These are phyloP conservation scores for Centrocercus urophasianus DNA, from an alignment of 2,113 vertebrate species.

Conservation along the genomic window DNA sequence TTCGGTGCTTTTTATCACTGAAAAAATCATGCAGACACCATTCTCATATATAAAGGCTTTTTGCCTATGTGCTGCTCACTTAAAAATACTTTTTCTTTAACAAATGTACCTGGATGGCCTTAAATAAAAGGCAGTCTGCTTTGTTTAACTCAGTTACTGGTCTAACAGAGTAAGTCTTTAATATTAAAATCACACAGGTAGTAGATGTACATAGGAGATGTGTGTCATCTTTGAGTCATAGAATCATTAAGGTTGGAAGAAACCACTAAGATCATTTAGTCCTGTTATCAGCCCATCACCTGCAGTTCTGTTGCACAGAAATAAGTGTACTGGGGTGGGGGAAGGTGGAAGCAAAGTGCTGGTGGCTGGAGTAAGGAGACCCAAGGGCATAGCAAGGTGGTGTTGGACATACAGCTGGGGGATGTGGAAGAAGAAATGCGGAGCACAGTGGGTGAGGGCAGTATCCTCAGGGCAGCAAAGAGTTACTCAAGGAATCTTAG, in stretches of 20 bases:
- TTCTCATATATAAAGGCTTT: accelerated
- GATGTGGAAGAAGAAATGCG: not conserved
- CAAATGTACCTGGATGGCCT: not conserved
- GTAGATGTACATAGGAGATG: not conserved
- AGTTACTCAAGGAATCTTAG: not conserved
- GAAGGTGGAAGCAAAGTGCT: not conserved
- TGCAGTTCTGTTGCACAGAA: not conserved
- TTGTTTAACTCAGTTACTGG: not conserved
- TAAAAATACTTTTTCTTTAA: not conserved
- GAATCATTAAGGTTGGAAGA: too few relatives aligned
- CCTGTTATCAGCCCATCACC: too few relatives aligned
- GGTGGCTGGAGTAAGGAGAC: not conserved
- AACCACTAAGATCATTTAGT: too few relatives aligned
- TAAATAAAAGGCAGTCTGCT: not conserved
- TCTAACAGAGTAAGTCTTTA: not conserved
- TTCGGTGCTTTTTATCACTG: not conserved
- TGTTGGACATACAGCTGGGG: not conserved
- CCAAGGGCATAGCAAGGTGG: not conserved
- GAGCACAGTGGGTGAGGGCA: not conserved
- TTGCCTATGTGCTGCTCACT: not conserved
- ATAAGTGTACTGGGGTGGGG: not conserved
- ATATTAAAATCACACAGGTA: not conserved
- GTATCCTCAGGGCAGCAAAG: not conserved
- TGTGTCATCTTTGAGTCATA: too few relatives aligned
- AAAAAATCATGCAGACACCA: not conserved